These are phyloP conservation scores for Theonella swinhoei DNA, from an alignment of 37 sponge, comb jelly and placozoan genomes.

Conservation along the genomic window DNA sequence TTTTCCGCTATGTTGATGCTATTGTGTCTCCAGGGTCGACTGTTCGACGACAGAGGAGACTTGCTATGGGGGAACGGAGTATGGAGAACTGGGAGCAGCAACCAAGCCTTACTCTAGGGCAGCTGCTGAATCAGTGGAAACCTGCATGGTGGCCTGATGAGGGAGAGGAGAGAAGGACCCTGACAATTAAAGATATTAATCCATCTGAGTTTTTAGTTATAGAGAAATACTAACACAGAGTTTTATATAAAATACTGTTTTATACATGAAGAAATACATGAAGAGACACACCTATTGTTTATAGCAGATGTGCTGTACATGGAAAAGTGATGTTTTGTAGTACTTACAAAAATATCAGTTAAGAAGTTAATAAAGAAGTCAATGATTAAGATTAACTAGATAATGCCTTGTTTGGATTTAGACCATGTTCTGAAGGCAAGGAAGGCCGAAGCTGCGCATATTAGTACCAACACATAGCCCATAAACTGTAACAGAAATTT, in stretches of 20 bases:
- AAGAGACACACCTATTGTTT: background rate
- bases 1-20: slow-evolving; percentile 51
- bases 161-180: background rate
- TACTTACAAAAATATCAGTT: too few relatives aligned
- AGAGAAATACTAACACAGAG: slow-evolving; percentile 27
- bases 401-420: background rate
- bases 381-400: background rate
- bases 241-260: too few relatives aligned
- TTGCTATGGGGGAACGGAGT: slow-evolving; percentile 7
- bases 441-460: background rate
- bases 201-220: slow-evolving; percentile 28
- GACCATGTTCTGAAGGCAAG: background rate
- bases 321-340: too few relatives aligned
- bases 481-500: background rate
- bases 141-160: slow-evolving; percentile 48
- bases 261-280: background rate
- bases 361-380: too few relatives aligned
- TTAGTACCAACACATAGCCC: background rate
- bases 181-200: slow-evolving; percentile 25
- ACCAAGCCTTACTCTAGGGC: slow-evolving; percentile 13
- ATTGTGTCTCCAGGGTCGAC: slow-evolving; percentile 35
- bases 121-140: slow-evolving; percentile 43
- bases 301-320: too few relatives aligned
- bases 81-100: background rate
- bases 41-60: background rate